Base-by-base conservation (phyloP, 92 coral and sea anemone species). In the Porites evermanni region DNA sequence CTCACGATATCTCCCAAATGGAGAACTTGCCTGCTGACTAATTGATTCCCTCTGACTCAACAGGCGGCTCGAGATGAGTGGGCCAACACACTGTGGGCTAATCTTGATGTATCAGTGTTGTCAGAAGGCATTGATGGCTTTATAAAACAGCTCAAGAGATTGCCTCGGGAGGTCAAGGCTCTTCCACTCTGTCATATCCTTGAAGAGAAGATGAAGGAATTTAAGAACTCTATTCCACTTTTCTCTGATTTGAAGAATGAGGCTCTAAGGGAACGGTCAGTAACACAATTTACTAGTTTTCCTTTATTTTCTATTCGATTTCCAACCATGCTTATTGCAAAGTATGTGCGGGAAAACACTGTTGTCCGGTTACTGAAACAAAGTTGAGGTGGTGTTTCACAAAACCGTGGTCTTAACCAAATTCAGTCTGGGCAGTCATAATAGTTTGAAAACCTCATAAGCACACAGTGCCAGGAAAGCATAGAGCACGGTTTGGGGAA, bases 41-140 rank as follows among this genome's bases (percentile, higher is more conserved):
- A 38, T 38, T 38, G 47, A 17, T 10, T 20, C 51, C 17, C 51
- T 17, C n/a, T 80, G 12, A 2, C 50, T 23, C 70, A 54, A n/a
- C 86, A 97, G 99, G 96, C 94, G 63, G 98, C 99, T 1, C 97
- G 98, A 61, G 98, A 97, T 78, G 99, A 97, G 71, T 97, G 99
- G 99, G 94, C 99, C 16, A 97, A 97, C 93, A 97, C 99, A 1
- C 77, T 97, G 72, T 97, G 99, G 99, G 99, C 99, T 8, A 97
- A 97, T 76, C 96, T 97, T 71, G 97, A 97, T 70, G 99, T 97
- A 78, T 95, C 94, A 18, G 95, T 97, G 16, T 79, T 97, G 26
- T 97, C 99, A 12, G 99, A 97, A 32, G 99, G 99, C 69, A 97
- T 97, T 74, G 99, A 97, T 66, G 93, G 98, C 16, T 97, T 89